A percentile compares a stretch with the other conserved stretches of the same genome.
phyloP scores from a whole-genome alignment of 2,797 vertebrate genomes.

The Heliangelus exortis region DNA sequence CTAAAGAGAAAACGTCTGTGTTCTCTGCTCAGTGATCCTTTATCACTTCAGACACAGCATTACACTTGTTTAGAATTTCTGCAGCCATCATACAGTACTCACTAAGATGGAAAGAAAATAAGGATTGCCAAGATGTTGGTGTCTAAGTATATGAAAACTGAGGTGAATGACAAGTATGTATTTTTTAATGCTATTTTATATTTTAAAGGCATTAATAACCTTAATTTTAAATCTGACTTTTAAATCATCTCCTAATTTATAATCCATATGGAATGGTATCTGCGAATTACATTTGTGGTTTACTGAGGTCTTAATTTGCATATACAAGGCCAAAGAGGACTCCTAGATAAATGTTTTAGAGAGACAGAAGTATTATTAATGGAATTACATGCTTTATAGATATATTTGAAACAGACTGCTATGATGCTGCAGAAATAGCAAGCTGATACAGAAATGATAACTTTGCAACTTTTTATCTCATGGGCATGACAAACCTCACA shows the following conservation, averaged over 20 bases:
- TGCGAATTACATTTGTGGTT: not conserved
- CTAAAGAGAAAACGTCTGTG: not conserved
- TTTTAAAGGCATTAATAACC: not conserved
- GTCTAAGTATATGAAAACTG: not conserved
- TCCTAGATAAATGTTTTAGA: not conserved
- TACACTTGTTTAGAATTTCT: not conserved
- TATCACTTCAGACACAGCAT: not conserved
- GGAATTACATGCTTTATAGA: not conserved
- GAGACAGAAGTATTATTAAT: not conserved
- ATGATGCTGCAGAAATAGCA: not conserved
- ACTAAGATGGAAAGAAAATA: not conserved
- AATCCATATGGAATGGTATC: not conserved
- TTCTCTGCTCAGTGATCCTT: not conserved
- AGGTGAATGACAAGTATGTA: not conserved
- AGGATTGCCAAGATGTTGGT: not conserved
- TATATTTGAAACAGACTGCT: slow-evolving; percentile 7
- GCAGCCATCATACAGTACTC: not conserved
- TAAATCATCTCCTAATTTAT: not conserved
- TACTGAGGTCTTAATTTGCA: not conserved
- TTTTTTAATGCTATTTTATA: not conserved
- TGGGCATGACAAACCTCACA: not conserved
- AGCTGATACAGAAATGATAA: not conserved
- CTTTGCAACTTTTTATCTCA: not conserved
- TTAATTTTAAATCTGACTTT: not conserved
- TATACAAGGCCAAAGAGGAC: not conserved